Percentiles rank a stretch among this genome's conserved stretches.
phyloP scores from a whole-genome alignment of 2,797 vertebrate genomes.

The Gymnothorax reevesii region DNA sequence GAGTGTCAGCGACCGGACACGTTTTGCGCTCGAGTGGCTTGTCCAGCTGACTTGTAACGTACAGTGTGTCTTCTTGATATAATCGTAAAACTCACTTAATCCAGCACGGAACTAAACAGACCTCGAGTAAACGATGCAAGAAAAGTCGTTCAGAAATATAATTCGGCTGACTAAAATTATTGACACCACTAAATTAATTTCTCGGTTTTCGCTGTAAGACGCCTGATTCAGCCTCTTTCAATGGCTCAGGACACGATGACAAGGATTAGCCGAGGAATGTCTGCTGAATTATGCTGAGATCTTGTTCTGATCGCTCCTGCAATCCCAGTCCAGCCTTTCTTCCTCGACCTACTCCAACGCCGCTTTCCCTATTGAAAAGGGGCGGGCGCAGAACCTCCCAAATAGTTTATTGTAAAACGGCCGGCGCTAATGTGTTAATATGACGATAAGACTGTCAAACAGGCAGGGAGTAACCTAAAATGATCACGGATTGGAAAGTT shows the following conservation, averaged over 20 bases:
- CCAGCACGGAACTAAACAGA: slow-evolving; percentile 37
- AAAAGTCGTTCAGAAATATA: slow-evolving; percentile 30
- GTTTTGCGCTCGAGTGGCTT: slow-evolving; percentile 29
- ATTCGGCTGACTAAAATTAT: slow-evolving; percentile 33
- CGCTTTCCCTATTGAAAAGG: slow-evolving; percentile 76
- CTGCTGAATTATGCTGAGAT: slow-evolving; percentile 31
- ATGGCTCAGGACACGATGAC: slow-evolving; percentile 2
- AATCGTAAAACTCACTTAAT: slow-evolving; percentile 41
- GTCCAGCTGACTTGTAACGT: slow-evolving; percentile 27
- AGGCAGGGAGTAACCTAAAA: neutral
- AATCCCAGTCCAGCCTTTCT: slow-evolving; percentile 68
- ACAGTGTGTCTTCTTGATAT: slow-evolving; percentile 26
- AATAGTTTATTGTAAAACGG: slow-evolving; percentile 79
- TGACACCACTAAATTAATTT: slow-evolving; percentile 13
- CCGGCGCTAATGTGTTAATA: slow-evolving; percentile 67
- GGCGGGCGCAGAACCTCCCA: slow-evolving; percentile 72
- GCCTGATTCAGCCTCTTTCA: neutral
- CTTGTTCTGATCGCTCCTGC: slow-evolving; percentile 57
- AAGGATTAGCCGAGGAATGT: slow-evolving; percentile 22
- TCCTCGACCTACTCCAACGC: slow-evolving; percentile 52
- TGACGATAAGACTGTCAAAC: slow-evolving; percentile 72
- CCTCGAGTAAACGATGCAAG: slow-evolving; percentile 38
- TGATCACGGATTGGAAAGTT: neutral
- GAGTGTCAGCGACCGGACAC: slow-evolving; percentile 22
- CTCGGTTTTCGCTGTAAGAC: slow-evolving; percentile 13